Conservation (phyloP, 2,888 invertebrate genomes). For the Panzeria rudis region DNA sequence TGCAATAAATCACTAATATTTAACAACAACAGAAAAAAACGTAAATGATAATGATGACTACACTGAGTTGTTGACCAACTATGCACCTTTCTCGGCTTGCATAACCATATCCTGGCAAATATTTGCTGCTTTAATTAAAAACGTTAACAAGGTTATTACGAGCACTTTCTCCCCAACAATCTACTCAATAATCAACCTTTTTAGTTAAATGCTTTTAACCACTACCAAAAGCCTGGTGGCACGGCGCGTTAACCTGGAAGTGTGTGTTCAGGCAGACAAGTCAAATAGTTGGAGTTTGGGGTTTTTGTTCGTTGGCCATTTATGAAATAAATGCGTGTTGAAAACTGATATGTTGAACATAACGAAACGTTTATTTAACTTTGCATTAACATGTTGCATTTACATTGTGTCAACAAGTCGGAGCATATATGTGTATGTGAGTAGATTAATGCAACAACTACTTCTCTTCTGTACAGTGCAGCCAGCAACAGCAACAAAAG, state of each 20-base stretch:
- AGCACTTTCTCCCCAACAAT: constrained; percentile 49
- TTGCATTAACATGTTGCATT: constrained; percentile 75
- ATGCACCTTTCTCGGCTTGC: constrained; percentile 36
- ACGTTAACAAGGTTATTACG: constrained; percentile 83
- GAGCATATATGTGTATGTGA: constrained; percentile 12
- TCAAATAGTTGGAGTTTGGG: not conserved
- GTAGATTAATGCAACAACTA: constrained; percentile 52
- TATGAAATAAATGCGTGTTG: constrained; percentile 67
- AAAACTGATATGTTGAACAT: constrained; percentile 60
- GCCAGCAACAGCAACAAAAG: constrained; percentile 23
- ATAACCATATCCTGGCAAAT: constrained; percentile 74
- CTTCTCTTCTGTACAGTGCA: not conserved
- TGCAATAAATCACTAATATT: constrained; percentile 71
- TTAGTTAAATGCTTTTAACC: constrained; percentile 71
- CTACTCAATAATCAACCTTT: constrained; percentile 61
- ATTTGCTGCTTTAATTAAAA: constrained; percentile 84
- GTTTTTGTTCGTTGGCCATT: constrained; percentile 53
- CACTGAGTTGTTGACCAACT: constrained; percentile 44
- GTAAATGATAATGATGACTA: constrained; percentile 48
- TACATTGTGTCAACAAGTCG: constrained; percentile 69
- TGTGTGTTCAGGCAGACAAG: not conserved
- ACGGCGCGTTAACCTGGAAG: constrained; percentile 59
- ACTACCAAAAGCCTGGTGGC: constrained; percentile 41
- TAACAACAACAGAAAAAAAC: constrained; percentile 31
- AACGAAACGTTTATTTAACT: constrained; percentile 72